Conservation (phyloP, 2,113 vertebrate species). For the Gymnarchus niloticus region DNA sequence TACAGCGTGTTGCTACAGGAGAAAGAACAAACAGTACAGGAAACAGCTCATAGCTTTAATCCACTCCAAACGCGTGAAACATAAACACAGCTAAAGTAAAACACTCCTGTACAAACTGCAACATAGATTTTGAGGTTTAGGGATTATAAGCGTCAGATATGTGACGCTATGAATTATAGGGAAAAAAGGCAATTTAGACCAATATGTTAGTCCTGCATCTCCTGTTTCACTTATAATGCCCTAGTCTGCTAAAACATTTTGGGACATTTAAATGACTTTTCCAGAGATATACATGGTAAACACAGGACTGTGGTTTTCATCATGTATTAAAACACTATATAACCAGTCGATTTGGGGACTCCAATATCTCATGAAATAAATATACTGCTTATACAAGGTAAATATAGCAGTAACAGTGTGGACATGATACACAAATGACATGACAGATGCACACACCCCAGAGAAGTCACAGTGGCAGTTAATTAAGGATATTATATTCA, state of each 20-base stretch:
- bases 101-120: neutral
- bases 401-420: constrained; percentile 6
- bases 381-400: neutral
- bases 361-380: constrained; percentile 17
- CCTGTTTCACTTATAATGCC: neutral
- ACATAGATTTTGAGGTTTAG: neutral
- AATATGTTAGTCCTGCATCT: neutral
- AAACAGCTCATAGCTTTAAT: neutral
- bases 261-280: neutral
- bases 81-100: neutral
- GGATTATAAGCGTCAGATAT: constrained; percentile 3
- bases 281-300: neutral
- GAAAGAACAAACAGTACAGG: neutral
- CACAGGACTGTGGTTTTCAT: constrained; percentile 13
- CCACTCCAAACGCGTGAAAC: neutral
- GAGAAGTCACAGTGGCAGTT: neutral
- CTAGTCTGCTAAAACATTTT: neutral
- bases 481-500: neutral
- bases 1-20: neutral
- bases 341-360: neutral
- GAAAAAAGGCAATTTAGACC: neutral
- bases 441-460: neutral
- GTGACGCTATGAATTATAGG: neutral
- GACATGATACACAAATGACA: constrained; percentile 12
- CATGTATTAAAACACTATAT: neutral